A percentile compares a stretch with the other conserved stretches of the same genome.
phyloP scores from a whole-genome alignment of 2,113 vertebrate species.

The Enhydra lutris region DNA sequence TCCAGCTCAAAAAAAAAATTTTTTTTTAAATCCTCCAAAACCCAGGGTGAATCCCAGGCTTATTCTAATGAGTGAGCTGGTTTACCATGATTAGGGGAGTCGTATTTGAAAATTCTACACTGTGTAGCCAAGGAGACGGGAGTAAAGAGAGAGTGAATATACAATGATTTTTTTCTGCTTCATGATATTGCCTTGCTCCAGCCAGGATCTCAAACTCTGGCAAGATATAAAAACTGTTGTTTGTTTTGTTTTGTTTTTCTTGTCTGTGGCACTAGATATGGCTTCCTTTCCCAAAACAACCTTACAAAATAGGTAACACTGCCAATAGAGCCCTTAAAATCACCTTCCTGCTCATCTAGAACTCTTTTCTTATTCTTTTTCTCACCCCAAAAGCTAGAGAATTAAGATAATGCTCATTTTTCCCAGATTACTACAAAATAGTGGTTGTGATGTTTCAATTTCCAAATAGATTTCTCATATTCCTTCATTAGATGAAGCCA shows the following conservation, averaged over 20 bases:
- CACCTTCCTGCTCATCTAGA: neutral
- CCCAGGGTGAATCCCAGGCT: neutral
- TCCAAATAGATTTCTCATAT: neutral
- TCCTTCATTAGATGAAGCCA: constrained; percentile 19
- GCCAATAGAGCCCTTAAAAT: neutral
- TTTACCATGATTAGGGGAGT: neutral
- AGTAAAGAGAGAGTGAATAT: neutral
- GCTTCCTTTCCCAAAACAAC: constrained; percentile 32
- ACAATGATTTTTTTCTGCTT: neutral
- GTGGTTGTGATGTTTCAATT: constrained; percentile 34
- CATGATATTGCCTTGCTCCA: neutral
- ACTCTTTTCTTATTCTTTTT: neutral
- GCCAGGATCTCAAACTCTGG: neutral
- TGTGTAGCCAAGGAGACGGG: rapidly evolving
- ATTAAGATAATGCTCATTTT: neutral
- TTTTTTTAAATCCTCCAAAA: neutral
- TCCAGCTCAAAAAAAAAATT: neutral
- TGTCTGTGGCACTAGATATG: neutral
- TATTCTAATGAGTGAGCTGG: neutral
- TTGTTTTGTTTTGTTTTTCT: constrained; percentile 18
- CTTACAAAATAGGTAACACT: neutral
- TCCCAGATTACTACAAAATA: constrained; percentile 12
- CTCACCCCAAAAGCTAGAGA: neutral
- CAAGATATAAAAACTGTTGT: neutral
- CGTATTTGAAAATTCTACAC: neutral